These are phyloP conservation scores for Ectropis crepuscularia DNA, from an alignment of 2,888 invertebrate genomes.

Conservation along the genomic window DNA sequence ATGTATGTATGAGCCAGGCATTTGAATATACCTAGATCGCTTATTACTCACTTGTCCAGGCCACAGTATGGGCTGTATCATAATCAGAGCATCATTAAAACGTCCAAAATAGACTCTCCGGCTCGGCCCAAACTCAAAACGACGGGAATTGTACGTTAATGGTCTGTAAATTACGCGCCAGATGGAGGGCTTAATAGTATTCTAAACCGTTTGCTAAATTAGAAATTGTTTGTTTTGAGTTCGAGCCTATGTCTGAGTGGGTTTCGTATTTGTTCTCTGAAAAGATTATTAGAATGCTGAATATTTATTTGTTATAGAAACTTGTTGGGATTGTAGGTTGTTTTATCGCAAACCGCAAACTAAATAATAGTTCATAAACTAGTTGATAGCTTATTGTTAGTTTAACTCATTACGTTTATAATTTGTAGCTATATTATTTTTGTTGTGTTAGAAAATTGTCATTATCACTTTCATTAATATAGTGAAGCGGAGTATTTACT, in stretches of 20 bases:
- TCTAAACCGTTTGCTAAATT: conserved; percentile 35
- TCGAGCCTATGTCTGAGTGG: conserved; percentile 5
- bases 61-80: conserved; percentile 18
- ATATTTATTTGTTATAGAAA: neutral
- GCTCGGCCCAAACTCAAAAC: conserved; percentile 23
- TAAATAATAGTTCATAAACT: no score
- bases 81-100: conserved; percentile 35
- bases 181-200: conserved; percentile 37
- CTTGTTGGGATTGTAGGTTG: neutral
- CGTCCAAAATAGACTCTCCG: conserved; percentile 32
- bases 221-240: conserved; percentile 30
- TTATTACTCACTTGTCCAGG: neutral
- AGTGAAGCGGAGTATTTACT: no score
- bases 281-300: conserved; percentile 1
- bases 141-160: conserved; percentile 37
- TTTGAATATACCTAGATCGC: neutral
- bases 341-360: no score
- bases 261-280: conserved; percentile 9
- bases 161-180: conserved; percentile 39
- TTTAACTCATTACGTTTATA: no score
- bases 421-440: no score
- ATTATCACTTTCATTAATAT: no score
- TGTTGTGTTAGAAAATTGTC: no score
- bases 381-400: no score
- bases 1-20: no score